Conservation (phyloP, 2,797 vertebrate species). For the Tauraco hartlaubi region DNA sequence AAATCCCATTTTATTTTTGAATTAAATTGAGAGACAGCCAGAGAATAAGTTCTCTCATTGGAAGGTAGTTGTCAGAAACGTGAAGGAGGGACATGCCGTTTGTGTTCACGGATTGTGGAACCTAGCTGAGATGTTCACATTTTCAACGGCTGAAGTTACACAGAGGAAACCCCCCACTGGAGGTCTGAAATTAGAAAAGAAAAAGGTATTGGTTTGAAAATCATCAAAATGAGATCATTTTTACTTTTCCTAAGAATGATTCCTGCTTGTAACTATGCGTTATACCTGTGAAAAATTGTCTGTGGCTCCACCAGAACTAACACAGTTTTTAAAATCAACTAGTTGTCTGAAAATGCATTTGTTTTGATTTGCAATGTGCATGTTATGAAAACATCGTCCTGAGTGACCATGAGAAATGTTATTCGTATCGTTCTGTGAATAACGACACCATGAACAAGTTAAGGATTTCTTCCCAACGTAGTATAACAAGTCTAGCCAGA, state of each 20-base stretch:
- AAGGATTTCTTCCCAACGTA: background rate
- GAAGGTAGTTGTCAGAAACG: background rate
- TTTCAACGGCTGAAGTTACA: background rate
- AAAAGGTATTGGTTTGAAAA: background rate
- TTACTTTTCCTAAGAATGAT: background rate
- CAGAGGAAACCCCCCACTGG: background rate
- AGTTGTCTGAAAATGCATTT: background rate
- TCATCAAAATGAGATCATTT: background rate
- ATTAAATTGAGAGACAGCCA: background rate
- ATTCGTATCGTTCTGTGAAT: background rate
- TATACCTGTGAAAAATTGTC: background rate
- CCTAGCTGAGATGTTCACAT: background rate
- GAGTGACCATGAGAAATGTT: background rate
- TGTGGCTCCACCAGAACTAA: background rate
- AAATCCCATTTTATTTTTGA: slow-evolving; percentile 2
- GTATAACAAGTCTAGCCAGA: background rate
- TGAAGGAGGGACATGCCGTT: background rate
- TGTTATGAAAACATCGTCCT: background rate
- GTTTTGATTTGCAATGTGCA: background rate
- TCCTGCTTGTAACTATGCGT: background rate
- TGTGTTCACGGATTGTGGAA: background rate
- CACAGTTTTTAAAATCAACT: background rate
- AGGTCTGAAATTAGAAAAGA: background rate
- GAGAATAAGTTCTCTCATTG: background rate
- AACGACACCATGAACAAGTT: background rate